A percentile compares a stretch with the other conserved stretches of the same genome.
These are phyloP conservation scores for Strix uralensis DNA, from an alignment of 2,113 vertebrate species.

Conservation along the genomic window DNA sequence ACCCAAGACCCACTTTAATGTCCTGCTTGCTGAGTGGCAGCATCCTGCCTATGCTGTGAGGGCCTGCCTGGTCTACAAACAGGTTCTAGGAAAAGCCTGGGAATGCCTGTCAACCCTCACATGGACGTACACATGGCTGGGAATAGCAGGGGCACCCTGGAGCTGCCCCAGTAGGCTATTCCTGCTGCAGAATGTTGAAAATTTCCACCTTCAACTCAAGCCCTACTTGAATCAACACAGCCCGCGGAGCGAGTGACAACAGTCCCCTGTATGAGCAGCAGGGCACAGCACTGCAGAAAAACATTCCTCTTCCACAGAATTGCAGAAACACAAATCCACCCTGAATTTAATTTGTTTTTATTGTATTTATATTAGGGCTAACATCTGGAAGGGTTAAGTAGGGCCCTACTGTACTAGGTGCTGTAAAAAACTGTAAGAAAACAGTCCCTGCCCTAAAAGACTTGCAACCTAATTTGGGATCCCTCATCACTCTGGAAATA, in stretches of 20 bases:
- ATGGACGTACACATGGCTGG: rapidly evolving
- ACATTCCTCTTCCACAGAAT: neutral
- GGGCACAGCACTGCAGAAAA: neutral
- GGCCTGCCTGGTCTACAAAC: neutral
- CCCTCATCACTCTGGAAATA: neutral
- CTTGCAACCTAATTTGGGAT: neutral
- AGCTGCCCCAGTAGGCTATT: neutral
- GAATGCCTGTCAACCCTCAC: neutral
- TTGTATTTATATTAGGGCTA: neutral
- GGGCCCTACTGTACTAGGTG: neutral
- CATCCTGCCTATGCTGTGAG: rapidly evolving
- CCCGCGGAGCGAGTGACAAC: rapidly evolving
- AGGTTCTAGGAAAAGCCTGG: neutral
- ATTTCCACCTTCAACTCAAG: neutral
- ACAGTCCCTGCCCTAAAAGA: neutral
- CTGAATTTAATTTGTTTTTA: neutral
- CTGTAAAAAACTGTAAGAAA: neutral
- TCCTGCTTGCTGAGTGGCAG: rapidly evolving
- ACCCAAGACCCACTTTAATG: neutral
- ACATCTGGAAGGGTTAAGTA: neutral
- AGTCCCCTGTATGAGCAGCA: neutral
- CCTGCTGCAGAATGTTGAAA: neutral
- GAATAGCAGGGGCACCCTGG: neutral
- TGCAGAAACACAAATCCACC: neutral
- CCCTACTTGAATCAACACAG: neutral